Base-by-base conservation (phyloP, 2,113 vertebrate species). In the Perognathus longimembris region DNA sequence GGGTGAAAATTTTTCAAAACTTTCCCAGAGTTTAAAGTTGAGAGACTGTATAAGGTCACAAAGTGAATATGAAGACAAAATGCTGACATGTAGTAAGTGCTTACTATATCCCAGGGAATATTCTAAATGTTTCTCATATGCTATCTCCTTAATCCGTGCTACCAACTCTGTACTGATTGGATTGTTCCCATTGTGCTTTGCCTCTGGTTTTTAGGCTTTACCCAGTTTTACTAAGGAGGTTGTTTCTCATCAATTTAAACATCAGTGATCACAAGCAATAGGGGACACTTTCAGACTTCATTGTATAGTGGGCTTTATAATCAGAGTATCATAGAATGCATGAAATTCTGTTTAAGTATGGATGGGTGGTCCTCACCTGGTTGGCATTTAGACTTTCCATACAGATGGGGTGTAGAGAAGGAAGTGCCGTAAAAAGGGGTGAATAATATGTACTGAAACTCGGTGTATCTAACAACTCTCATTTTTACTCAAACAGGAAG, bases 151-250 rank as follows among this genome's bases (percentile, higher is more conserved):
- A 84, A 87, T 67, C 38, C 26, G 91, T 66, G 34, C 28, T 71
- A 67, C 7, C 36, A 86, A 59, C 40, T 30, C 64, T 38, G 59
- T 5, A 9, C 34, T 78, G 32, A 89, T 73, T 87, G 32, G 54
- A 34, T 26, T 71, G 61, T 76, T 95, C 92, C 71, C 80, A 40
- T 61, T 89, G 95, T 95, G 88, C 81, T 91, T 77, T 76, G 64
- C 86, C 15, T 24, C 21, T 67, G 42, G 0, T 4, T 64, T 93
- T 61, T 42, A n/a, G 45, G 76, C 38, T 91, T 74, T 28, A 40
- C 38, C 24, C 17, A 70, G 36, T 75, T 95, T 89, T 54, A 66
- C 21, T 45, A 14, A 93, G 8, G 57, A 42, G 34, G 28, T 2
- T 70, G 36, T n/a, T 82, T 93, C 83, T 92, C 24, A 40, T 22